Evolutionary conservation across 2,888 invertebrate species (phyloP).

Genomic region (Matsumyia berberina): DNA sequence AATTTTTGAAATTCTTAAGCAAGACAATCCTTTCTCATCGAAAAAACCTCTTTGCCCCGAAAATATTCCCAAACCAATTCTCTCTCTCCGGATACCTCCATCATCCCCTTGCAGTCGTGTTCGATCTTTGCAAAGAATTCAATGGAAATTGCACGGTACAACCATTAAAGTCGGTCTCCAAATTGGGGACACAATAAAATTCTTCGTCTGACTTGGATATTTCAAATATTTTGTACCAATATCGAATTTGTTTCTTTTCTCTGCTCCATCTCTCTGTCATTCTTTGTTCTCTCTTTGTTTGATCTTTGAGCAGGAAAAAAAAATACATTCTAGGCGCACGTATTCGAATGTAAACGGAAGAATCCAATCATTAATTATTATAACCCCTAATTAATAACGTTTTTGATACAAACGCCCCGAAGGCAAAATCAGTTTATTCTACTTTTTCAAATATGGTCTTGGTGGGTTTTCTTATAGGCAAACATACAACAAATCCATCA

Average conservation of each 20-base stretch:
- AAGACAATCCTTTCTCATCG: background rate
- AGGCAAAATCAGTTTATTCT: constrained; percentile 22
- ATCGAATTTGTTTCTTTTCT: constrained; percentile 15
- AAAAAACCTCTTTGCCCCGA: constrained; percentile 39
- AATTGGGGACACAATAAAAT: constrained; percentile 73
- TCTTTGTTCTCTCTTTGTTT: constrained; percentile 3
- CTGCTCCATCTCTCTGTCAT: background rate
- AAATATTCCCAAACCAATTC: constrained; percentile 32
- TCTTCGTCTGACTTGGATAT: constrained; percentile 34
- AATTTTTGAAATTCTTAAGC: constrained; percentile 22
- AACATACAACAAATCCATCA: constrained; percentile 59
- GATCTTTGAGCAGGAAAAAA: background rate
- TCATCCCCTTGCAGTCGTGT: constrained; percentile 50
- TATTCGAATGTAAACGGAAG: constrained; percentile 48
- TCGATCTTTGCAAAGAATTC: constrained; percentile 67
- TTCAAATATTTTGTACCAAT: constrained; percentile 57
- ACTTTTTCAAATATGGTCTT: constrained; percentile 12
- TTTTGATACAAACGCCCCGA: constrained; percentile 28
- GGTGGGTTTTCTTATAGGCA: background rate
- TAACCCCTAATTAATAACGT: constrained; percentile 67
- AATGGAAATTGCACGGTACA: constrained; percentile 70
- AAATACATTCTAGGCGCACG: constrained; percentile 9
- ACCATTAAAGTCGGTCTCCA: constrained; percentile 66
- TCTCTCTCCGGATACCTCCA: background rate
- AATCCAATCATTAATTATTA: constrained; percentile 68